Percentiles rank a stretch among this genome's conserved stretches.
Conservation (phyloP, 2,888 invertebrate species). For the Leptopilina syphax region DNA sequence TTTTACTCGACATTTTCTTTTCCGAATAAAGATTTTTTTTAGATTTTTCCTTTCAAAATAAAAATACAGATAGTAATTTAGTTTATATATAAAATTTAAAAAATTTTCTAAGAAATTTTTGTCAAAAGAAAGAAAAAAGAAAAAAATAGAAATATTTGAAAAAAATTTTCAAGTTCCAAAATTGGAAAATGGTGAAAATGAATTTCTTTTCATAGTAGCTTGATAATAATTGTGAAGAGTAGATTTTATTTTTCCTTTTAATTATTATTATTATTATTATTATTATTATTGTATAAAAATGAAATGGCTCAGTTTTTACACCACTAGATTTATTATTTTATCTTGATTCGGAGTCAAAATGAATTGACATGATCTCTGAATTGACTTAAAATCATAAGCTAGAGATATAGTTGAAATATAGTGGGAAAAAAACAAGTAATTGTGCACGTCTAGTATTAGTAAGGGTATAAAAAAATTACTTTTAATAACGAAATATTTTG, state of each 20-base stretch:
- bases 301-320: constrained; percentile 62
- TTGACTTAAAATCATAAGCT: constrained; percentile 63
- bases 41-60: too few species aligned
- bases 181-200: neutral
- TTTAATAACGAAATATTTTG: constrained; percentile 55
- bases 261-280: too few species aligned
- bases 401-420: constrained; percentile 48
- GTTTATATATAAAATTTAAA: too few species aligned
- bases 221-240: constrained; percentile 64
- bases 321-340: constrained; percentile 52
- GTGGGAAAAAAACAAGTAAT: constrained; percentile 55
- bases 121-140: neutral
- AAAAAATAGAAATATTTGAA: too few species aligned
- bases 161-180: constrained; percentile 3
- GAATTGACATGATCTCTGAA: constrained; percentile 60
- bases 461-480: constrained; percentile 60
- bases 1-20: too few species aligned
- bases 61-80: too few species aligned
- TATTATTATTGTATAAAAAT: constrained; percentile 42
- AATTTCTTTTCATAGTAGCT: constrained; percentile 54
- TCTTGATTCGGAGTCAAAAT: constrained; percentile 56
- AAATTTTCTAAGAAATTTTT: too few species aligned
- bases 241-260: constrained; percentile 65
- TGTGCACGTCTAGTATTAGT: constrained; percentile 71
- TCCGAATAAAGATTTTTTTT: too few species aligned